These are phyloP conservation scores for Rhynchonycteris naso DNA, from an alignment of 2,797 vertebrate species.

Conservation along the genomic window DNA sequence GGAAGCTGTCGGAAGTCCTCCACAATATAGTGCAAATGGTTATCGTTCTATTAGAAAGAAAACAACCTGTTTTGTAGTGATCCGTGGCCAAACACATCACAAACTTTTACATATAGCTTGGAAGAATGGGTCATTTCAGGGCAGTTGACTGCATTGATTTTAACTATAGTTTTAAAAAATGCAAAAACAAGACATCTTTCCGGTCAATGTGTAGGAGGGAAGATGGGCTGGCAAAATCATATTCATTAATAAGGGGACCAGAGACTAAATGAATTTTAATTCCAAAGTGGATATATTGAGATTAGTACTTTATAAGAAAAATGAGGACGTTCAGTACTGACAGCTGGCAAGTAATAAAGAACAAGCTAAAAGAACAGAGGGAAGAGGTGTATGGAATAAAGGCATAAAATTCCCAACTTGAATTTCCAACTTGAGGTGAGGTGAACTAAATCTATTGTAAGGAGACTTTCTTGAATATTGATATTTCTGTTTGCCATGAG, in stretches of 20 bases:
- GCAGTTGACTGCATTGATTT: neutral
- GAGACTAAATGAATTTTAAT: constrained; percentile 51
- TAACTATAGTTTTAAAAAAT: neutral
- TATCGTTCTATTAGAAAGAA: neutral
- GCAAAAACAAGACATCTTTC: neutral
- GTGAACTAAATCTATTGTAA: neutral
- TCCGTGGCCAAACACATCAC: neutral
- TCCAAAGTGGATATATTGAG: constrained; percentile 20
- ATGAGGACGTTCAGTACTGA: neutral
- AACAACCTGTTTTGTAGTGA: neutral
- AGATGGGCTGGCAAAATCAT: neutral
- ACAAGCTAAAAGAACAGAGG: neutral
- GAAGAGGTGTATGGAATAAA: neutral
- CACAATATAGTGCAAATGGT: neutral
- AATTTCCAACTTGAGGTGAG: neutral
- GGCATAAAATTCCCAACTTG: neutral
- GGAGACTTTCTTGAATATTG: neutral
- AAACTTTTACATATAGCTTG: neutral
- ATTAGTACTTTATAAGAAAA: constrained; percentile 37
- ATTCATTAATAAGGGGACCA: neutral
- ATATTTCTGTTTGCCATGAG: neutral
- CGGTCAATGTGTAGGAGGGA: neutral
- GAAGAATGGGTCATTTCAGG: neutral
- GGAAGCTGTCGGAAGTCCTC: neutral
- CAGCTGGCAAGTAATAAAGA: neutral